These are phyloP conservation scores for Thysanoteuthis rhombus DNA, from an alignment of 2,888 invertebrate species.

Conservation along the genomic window DNA sequence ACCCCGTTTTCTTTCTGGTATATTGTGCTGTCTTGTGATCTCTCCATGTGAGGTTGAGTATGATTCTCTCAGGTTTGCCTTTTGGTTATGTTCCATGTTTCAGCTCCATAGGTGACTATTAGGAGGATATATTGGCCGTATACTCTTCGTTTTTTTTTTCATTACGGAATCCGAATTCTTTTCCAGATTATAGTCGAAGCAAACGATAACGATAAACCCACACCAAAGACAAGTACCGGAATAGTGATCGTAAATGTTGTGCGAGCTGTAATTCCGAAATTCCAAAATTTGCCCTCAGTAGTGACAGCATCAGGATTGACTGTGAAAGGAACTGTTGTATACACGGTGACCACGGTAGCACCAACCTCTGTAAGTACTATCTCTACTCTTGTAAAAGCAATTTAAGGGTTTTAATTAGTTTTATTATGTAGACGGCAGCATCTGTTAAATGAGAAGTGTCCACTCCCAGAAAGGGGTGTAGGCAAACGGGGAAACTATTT, in stretches of 20 bases:
- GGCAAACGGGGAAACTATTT: no score
- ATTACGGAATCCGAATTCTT: background rate
- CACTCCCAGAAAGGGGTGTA: no score
- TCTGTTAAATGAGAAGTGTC: no score
- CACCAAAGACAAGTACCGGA: conserved; percentile 40
- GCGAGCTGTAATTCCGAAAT: conserved; percentile 51
- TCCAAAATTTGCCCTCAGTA: conserved; percentile 46
- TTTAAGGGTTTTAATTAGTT: background rate
- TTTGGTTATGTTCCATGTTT: no score
- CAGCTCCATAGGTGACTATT: no score
- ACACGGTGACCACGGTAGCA: background rate
- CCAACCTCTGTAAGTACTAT: background rate
- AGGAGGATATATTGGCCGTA: no score
- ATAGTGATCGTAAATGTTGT: conserved; percentile 52
- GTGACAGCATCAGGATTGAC: background rate
- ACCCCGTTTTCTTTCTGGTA: no score
- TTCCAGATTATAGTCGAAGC: conserved; percentile 50
- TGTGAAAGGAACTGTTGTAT: background rate
- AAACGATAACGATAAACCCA: conserved; percentile 52
- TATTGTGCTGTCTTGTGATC: no score
- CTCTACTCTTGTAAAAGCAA: background rate
- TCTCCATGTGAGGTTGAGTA: no score
- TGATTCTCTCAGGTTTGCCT: no score
- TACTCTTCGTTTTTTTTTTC: no score
- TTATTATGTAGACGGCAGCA: no score